Evolutionary conservation across 2,888 invertebrate genomes (phyloP).

Genomic region (Tillus elongatus): DNA sequence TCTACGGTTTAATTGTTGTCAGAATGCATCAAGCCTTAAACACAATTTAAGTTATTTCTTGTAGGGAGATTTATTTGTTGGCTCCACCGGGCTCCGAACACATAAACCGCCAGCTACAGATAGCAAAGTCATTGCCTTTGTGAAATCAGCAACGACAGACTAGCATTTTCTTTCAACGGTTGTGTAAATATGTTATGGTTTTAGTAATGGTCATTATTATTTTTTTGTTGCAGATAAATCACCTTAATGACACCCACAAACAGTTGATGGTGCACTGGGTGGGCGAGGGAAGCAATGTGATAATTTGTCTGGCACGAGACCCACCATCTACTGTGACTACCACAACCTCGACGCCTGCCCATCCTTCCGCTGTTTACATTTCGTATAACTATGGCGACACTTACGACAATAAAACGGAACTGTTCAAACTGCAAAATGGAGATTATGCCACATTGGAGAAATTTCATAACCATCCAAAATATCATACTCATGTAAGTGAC

Average conservation of each 20-base stretch:
- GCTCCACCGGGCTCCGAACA: background rate
- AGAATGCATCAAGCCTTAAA: no score
- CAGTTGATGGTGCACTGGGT: conserved; percentile 91
- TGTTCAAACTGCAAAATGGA: conserved; percentile 50
- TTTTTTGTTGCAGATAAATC: conserved; percentile 53
- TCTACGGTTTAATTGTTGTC: no score
- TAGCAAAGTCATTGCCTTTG: background rate
- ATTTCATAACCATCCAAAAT: conserved; percentile 76
- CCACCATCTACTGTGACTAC: conserved; percentile 47
- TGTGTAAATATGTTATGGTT: no score
- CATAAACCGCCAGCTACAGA: background rate
- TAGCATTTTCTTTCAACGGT: background rate
- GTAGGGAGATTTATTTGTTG: no score
- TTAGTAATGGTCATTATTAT: no score
- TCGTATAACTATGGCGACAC: conserved; percentile 80
- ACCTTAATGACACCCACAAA: conserved; percentile 77
- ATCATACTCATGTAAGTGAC: conserved; percentile 66
- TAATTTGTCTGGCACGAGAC: conserved; percentile 77
- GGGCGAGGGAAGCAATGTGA: conserved; percentile 76
- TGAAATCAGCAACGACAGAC: background rate
- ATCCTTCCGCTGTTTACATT: conserved; percentile 69
- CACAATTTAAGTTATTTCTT: no score
- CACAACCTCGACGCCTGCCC: conserved; percentile 32
- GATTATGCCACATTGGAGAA: conserved; percentile 65
- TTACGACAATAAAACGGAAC: conserved; percentile 64